Conservation (phyloP, 1,140 invertebrate genomes). For the Calephelis virginiensis region DNA sequence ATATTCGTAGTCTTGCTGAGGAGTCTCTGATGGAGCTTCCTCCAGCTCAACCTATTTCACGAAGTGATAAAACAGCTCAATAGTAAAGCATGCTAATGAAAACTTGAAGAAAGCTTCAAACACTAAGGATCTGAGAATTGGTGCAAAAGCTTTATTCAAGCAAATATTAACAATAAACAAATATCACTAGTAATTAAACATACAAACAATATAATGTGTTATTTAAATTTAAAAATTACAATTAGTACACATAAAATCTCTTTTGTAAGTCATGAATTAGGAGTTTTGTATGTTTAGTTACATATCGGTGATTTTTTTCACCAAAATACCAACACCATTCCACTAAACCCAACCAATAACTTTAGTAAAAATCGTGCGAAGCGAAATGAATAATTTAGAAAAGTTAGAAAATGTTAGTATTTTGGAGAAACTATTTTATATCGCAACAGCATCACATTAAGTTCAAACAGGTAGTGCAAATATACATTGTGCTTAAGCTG, state of each 20-base stretch:
- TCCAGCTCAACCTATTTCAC: constrained; percentile 64
- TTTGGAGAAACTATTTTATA: constrained; percentile 66
- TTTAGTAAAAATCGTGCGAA: constrained; percentile 25
- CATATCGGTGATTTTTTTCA: constrained; percentile 55
- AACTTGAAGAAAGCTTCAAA: constrained; percentile 66
- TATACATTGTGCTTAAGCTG: constrained; percentile 21
- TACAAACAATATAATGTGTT: constrained; percentile 36
- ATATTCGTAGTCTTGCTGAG: constrained; percentile 40
- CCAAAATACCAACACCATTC: constrained; percentile 77
- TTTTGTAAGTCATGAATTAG: neutral
- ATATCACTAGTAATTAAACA: constrained; percentile 54
- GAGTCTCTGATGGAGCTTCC: constrained; percentile 42
- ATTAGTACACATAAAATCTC: neutral
- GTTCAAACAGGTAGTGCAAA: constrained; percentile 41
- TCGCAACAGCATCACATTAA: constrained; percentile 34
- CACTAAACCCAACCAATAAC: constrained; percentile 38
- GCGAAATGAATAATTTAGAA: constrained; percentile 36
- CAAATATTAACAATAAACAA: constrained; percentile 49
- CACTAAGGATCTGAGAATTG: constrained; percentile 36
- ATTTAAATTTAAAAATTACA: neutral
- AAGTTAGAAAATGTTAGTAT: constrained; percentile 74
- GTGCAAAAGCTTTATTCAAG: constrained; percentile 67
- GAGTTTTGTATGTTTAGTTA: constrained; percentile 53
- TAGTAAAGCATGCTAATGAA: constrained; percentile 59
- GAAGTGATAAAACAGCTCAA: constrained; percentile 63